Base-by-base conservation (phyloP, 1,140 invertebrate species). In the Lasioglossum baleicum region DNA sequence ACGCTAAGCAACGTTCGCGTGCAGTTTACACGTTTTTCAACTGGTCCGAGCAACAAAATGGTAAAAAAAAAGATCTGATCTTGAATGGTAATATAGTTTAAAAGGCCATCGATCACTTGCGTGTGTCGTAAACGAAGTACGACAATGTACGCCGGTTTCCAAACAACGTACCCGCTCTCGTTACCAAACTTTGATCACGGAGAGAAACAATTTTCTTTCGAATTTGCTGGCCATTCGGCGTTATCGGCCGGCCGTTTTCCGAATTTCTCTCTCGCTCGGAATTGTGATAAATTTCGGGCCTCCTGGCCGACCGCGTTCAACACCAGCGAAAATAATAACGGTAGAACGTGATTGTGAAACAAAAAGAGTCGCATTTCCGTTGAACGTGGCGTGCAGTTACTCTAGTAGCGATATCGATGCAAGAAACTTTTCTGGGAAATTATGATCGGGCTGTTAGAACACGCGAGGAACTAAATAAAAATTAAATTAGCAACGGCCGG, bases 161-260 rank as follows among this genome's bases (percentile, higher is more conserved):
- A 56, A 79, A 73, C 69, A 79, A 79, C 69, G 48, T 26, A 31
- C 22, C 48, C 60, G 17, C 35, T 8, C 42, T 42, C 22, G 60
- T 53, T 64, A 53, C 69, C 35, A 8, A 79, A 65, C 69, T 35
- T 56, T 22, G 44, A 11, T 26, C 75, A 53, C 58, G 63, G 22
- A 31, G 69, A 20, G 76, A 73, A 79, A 79, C 76, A 79, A 79
- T 79, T 79, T 79, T 65, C 69, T 7, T 40, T 51, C 58, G 69
- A 79, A 79, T 79, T 79, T 56, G 48, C 22, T 48, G 51, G 48
- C 60, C n/a, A 65, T 79, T 79, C 76, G 40, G 26, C 76, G 61
- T 56, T 35, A 31, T 51, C 44, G 35, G 44, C 44, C 44, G 10
- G 20, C 31, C 51, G 69, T 72, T 79, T 71, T 58, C 26, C 22